phyloP scores from a whole-genome alignment of 2,888 invertebrate genomes.

The Meganola albula region DNA sequence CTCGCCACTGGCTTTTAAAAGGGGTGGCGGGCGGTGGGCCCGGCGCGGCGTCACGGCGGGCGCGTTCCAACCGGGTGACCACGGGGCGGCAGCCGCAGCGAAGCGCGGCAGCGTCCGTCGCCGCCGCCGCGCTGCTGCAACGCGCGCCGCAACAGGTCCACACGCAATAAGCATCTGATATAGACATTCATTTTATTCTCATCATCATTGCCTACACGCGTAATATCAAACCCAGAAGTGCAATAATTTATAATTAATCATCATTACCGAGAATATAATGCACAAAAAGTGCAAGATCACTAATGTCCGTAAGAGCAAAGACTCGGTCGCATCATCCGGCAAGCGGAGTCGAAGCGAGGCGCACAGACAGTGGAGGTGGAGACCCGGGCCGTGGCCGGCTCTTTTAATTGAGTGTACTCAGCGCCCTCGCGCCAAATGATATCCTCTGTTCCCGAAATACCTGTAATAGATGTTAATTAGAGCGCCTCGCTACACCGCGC shows the following conservation, averaged over 20 bases:
- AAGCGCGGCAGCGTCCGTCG: constrained; percentile 44
- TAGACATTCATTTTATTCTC: too few species aligned
- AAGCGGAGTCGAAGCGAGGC: constrained; percentile 7
- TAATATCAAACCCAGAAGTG: too few species aligned
- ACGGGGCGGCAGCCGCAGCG: constrained; percentile 46
- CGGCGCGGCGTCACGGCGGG: constrained; percentile 60
- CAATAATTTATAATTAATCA: not conserved
- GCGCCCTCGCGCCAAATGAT: constrained; percentile 71
- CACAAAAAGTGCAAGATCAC: not conserved
- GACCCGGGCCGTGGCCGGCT: constrained; percentile 37
- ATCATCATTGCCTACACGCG: too few species aligned
- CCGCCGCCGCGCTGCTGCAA: constrained; percentile 16
- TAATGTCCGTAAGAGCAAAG: not conserved
- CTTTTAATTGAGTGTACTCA: constrained; percentile 76
- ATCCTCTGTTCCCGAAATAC: constrained; percentile 71
- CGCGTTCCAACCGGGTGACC: constrained; percentile 79
- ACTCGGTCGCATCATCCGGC: not conserved
- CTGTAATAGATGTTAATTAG: constrained; percentile 77
- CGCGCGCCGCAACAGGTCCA: constrained; percentile 26
- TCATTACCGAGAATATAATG: too few species aligned
- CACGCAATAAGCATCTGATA: constrained; percentile 2
- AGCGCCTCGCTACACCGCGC: constrained; percentile 44
- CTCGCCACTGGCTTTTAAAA: constrained; percentile 79
- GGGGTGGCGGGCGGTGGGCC: constrained; percentile 59
- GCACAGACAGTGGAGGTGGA: constrained; percentile 19